These are phyloP conservation scores for Bombus superbus DNA, from an alignment of 1,140 invertebrate species.

Conservation along the genomic window DNA sequence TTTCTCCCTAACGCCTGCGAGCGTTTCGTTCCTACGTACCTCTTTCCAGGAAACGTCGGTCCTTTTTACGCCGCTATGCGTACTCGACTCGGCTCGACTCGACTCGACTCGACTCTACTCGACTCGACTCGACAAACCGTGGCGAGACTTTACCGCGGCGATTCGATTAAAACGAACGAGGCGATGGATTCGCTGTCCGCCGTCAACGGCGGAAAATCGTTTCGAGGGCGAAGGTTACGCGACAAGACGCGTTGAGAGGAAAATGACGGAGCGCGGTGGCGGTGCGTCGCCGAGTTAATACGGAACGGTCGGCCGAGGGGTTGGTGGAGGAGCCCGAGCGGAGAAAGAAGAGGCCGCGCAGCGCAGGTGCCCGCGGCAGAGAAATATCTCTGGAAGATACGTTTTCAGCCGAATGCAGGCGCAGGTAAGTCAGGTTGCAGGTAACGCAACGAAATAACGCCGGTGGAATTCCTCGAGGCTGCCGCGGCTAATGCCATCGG, in stretches of 20 bases:
- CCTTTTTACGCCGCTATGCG: conserved; percentile 24
- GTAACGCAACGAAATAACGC: conserved; percentile 67
- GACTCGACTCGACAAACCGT: too few relatives aligned
- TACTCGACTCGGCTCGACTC: too few relatives aligned
- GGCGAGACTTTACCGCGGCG: too few relatives aligned
- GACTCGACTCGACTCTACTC: too few relatives aligned
- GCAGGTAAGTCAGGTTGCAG: conserved; percentile 60
- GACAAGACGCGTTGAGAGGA: background rate
- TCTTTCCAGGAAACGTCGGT: conserved; percentile 59
- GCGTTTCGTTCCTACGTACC: conserved; percentile 30
- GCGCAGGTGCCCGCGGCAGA: conserved; percentile 13
- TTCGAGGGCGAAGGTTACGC: too few relatives aligned
- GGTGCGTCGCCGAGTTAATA: background rate
- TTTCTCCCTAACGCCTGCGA: too few relatives aligned
- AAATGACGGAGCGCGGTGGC: too few relatives aligned
- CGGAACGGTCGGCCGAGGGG: background rate
- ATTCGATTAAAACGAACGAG: too few relatives aligned
- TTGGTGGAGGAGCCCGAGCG: background rate
- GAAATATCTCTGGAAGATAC: conserved; percentile 3
- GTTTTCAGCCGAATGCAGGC: conserved; percentile 38
- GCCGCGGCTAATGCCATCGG: conserved; percentile 76
- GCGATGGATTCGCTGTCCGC: too few relatives aligned
- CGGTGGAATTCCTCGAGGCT: conserved; percentile 74
- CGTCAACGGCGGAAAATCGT: too few relatives aligned
- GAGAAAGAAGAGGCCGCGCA: background rate